Evolutionary conservation across 2,888 invertebrate genomes (phyloP).

Genomic region (Mechanitis mazaeus): DNA sequence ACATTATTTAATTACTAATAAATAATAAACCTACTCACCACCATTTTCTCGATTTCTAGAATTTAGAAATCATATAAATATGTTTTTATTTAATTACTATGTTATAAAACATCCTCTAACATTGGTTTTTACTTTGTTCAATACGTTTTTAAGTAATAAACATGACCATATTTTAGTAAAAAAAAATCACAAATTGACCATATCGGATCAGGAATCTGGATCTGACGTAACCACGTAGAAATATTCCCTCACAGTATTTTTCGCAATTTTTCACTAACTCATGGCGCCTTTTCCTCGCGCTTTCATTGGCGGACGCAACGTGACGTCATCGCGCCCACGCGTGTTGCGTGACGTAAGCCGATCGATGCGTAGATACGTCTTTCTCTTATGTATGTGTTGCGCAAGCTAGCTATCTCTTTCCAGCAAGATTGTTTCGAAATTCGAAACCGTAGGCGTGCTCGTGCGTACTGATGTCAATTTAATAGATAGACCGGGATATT

Average conservation of each 20-base stretch:
- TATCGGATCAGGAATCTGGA: constrained; percentile 17
- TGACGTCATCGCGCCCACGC: constrained; percentile 76
- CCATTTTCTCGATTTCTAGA: too few species aligned
- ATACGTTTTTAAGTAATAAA: too few species aligned
- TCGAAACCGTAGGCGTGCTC: constrained; percentile 65
- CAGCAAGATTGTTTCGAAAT: constrained; percentile 64
- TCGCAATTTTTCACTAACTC: constrained; percentile 47
- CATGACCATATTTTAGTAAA: too few species aligned
- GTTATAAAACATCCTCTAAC: too few species aligned
- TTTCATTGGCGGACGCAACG: constrained; percentile 55
- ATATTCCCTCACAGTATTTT: constrained; percentile 33
- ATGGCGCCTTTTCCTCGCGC: constrained; percentile 63
- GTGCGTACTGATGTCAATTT: constrained; percentile 60
- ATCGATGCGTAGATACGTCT: constrained; percentile 58
- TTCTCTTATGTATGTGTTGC: constrained; percentile 33
- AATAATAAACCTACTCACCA: too few species aligned
- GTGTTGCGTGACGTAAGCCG: constrained; percentile 69
- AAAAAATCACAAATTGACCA: too few species aligned
- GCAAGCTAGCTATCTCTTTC: constrained; percentile 39
- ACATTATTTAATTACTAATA: too few species aligned
- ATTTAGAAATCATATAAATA: too few species aligned
- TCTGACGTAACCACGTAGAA: constrained; percentile 34
- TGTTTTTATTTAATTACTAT: too few species aligned
- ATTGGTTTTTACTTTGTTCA: too few species aligned
- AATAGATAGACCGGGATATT: constrained; percentile 32